Percentiles rank a stretch among this genome's conserved stretches.
phyloP scores from a whole-genome alignment of 2,888 invertebrate genomes.

The Chouioia cunea region DNA sequence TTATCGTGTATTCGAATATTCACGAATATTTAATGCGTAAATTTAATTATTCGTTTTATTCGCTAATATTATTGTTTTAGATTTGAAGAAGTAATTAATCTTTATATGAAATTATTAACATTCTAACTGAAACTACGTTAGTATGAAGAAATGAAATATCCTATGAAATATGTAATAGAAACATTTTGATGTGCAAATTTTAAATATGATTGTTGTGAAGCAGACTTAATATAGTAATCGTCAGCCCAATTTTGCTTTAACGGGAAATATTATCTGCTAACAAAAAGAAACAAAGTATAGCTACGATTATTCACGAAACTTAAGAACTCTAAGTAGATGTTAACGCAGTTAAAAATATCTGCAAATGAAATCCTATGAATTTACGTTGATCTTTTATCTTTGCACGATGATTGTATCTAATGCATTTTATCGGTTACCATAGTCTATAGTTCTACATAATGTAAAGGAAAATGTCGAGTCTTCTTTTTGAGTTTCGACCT shows the following conservation, averaged over 20 bases:
- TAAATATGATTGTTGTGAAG: background rate
- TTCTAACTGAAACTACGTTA: background rate
- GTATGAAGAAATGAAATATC: background rate
- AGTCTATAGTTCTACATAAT: slow-evolving; percentile 7
- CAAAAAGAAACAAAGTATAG: slow-evolving; percentile 46
- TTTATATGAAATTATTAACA: background rate
- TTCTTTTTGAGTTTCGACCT: slow-evolving; percentile 38
- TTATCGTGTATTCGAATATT: background rate
- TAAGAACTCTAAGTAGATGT: slow-evolving; percentile 30
- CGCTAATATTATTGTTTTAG: background rate
- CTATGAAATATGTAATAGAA: background rate
- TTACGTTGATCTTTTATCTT: slow-evolving; percentile 18
- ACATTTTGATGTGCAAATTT: background rate
- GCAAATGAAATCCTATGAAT: background rate
- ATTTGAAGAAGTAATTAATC: background rate
- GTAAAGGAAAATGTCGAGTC: slow-evolving; percentile 23
- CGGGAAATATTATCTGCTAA: slow-evolving; percentile 38
- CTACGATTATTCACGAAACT: slow-evolving; percentile 40
- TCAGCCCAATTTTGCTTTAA: slow-evolving; percentile 27
- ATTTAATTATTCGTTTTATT: slow-evolving; percentile 15
- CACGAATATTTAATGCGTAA: too few relatives aligned
- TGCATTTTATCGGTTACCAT: slow-evolving; percentile 18
- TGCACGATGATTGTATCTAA: slow-evolving; percentile 3
- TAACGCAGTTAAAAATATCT: slow-evolving; percentile 25
- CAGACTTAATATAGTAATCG: slow-evolving; percentile 5